Evolutionary conservation across 2,113 vertebrate species (phyloP).

Genomic region (Catagonus wagneri): DNA sequence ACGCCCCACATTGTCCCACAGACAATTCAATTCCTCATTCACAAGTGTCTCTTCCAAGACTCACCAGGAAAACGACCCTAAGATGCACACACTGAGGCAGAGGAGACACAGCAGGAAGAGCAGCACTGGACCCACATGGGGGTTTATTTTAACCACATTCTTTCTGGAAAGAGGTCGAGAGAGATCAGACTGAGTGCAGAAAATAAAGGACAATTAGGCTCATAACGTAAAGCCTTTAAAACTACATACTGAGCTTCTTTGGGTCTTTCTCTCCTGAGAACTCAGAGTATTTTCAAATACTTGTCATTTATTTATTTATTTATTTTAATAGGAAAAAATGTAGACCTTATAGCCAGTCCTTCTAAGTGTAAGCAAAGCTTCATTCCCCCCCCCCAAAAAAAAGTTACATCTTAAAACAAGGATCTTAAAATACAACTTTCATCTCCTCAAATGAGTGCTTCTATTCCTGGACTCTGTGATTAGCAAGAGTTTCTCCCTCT

Average conservation of each 20-base stretch:
- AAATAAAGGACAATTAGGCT: not conserved
- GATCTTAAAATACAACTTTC: conserved; percentile 15
- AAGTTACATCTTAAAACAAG: conserved; percentile 27
- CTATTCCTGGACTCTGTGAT: conserved; percentile 63
- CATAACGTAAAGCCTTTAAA: conserved; percentile 2
- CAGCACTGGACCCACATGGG: not conserved
- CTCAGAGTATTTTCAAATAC: not conserved
- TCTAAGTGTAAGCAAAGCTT: not conserved
- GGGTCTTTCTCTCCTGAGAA: not conserved
- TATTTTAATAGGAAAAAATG: not conserved
- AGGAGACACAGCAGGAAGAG: not conserved
- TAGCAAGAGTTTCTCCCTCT: conserved; percentile 27
- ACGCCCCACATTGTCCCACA: not conserved
- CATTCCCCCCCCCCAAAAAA: not conserved
- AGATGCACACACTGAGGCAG: not conserved
- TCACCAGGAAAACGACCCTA: not conserved
- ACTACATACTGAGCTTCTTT: not conserved
- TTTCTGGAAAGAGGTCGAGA: not conserved
- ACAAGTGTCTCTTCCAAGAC: not conserved
- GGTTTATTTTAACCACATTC: not conserved
- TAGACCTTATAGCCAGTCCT: not conserved
- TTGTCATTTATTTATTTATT: not conserved
- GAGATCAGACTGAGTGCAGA: not conserved
- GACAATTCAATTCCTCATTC: not conserved
- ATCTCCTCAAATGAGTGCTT: conserved; percentile 46